Base-by-base conservation (phyloP, 1,140 invertebrate genomes). In the Drosophila tani region DNA sequence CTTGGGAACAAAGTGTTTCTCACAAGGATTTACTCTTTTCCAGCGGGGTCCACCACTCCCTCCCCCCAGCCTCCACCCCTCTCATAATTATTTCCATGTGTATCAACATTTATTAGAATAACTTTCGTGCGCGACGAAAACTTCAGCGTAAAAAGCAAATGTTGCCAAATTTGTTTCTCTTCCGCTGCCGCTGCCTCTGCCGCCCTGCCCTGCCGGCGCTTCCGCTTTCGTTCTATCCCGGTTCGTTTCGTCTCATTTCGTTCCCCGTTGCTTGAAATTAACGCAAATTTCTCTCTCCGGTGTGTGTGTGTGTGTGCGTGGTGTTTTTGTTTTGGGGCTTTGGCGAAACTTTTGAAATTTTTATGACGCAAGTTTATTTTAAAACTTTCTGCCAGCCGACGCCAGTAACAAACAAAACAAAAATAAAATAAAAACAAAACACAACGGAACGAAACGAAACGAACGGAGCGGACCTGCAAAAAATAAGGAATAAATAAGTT, bases 291-390 rank as follows among this genome's bases (percentile, higher is more conserved):
- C 59, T 32, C 38, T 41, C 43, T 17, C 24, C 14, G 15, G 24
- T 19, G 45, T 63, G 45, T 38, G 19, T 29, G 35, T 38, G 35
- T 38, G 35, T 38, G 35, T 38, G 35, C 35, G 35, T 38, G 35
- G 35, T 45, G 27, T 38, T 50, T 58, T 55, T 70, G n/a, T 65
- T 35, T 50, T 70, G 24, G 57, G 24, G 59, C 55, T 78, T 76
- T 55, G 74, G 63, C 41, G 56, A 83, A 87, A 87, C 56, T 88
- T 87, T 87, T 79, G 62, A 87, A 83, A 82, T 81, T 88, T 87
- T 88, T 87, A 87, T 83, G 84, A 88, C 77, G 73, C 84, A 87
- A 87, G 83, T 87, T 87, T 87, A 83, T 87, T 87, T 87, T 87
- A 70, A 88, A 87, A 87, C 84, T 87, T 87, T 87, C 50, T 75